Base-by-base conservation (phyloP, 2,113 vertebrate genomes). In the Urocitellus parryii region DNA sequence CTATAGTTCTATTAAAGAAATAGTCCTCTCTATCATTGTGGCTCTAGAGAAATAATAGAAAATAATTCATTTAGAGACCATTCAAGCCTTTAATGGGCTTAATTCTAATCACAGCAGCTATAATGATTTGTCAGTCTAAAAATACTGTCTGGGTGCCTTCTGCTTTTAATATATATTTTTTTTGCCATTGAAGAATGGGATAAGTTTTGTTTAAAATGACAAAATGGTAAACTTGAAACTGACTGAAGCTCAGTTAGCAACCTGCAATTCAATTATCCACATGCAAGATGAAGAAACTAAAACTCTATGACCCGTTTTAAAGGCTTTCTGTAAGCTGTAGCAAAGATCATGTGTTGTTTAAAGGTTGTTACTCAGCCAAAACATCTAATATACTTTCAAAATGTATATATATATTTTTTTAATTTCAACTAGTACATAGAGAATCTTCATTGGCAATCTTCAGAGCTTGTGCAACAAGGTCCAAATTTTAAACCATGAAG, bases 181-280 rank as follows among this genome's bases (percentile, higher is more conserved):
- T n/a, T n/a, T n/a, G n/a, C n/a, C n/a, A n/a, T n/a, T n/a, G n/a
- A n/a, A n/a, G n/a, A n/a, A n/a, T n/a, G n/a, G n/a, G n/a, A n/a
- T 74, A 86, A 85, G 70, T 34, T 51, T 42, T 34, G 53, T 82
- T 93, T 95, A 56, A 93, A 94, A 92, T 92, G 39, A 48, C 91
- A 90, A 77, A 96, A 92, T 4, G 37, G 67, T 70, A 91, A 48
- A 85, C 63, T 63, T 25, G 39, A 81, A 78, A 83, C 63, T 63
- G 70, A 72, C 68, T 93, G 96, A 65, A 53, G 79, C 42, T 94
- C 68, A 24, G 51, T 90, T 90, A 91, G 95, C 89, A 95, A 91
- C 89, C 32, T 51, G 53, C 74, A 82, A 90, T 91, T 88, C 51
- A 97, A 67, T 95, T 94, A 96, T 37, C 91, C 65, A 79, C 56